Percentiles rank a stretch among this genome's conserved stretches.
Evolutionary conservation across 2,113 vertebrate species (phyloP).

Genomic region (Cyrtonyx montezumae): DNA sequence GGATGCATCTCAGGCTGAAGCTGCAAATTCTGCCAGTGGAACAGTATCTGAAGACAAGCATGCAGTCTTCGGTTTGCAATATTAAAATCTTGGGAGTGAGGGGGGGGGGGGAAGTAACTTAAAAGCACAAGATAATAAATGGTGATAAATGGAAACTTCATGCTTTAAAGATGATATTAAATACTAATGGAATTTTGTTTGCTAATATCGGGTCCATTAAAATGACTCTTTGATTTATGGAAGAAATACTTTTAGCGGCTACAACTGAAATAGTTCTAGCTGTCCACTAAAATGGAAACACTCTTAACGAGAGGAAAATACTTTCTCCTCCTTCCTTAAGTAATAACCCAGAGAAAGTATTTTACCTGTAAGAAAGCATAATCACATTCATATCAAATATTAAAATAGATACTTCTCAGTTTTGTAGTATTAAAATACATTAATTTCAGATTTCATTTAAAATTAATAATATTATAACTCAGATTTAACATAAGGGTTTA

Average conservation of each 20-base stretch:
- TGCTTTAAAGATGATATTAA: background rate
- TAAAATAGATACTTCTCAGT: conserved; percentile 20
- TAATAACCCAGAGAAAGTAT: background rate
- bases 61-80: background rate
- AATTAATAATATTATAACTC: background rate
- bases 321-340: background rate
- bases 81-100: background rate
- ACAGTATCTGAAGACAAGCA: background rate
- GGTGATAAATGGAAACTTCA: background rate
- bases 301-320: background rate
- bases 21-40: background rate
- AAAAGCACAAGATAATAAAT: background rate
- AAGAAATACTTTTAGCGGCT: background rate
- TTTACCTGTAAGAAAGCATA: background rate
- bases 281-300: background rate
- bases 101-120: background rate
- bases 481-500: background rate
- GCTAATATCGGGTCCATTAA: background rate
- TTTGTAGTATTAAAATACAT: background rate
- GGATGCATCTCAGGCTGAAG: background rate
- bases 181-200: background rate
- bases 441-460: conserved; percentile 5
- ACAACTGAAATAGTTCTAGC: background rate
- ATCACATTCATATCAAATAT: background rate
- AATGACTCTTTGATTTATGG: background rate